phyloP scores from a whole-genome alignment of 2,113 vertebrate genomes.

The Corythornis cristatus region DNA sequence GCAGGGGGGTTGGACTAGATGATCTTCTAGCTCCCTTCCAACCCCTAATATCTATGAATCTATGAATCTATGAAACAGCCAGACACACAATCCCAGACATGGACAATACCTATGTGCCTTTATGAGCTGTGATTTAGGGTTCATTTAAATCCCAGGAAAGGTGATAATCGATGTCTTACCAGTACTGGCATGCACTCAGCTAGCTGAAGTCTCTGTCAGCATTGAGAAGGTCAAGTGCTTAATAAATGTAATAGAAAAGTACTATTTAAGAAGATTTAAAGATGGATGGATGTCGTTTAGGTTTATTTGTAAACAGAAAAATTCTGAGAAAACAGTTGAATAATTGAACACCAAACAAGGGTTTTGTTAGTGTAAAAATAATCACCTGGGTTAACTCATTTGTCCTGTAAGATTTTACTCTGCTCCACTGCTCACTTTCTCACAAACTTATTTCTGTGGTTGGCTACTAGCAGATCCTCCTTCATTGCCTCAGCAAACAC shows the following conservation, averaged over 20 bases:
- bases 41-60: no score
- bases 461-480: background rate
- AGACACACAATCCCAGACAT: background rate
- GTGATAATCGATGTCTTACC: background rate
- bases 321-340: background rate
- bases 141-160: background rate
- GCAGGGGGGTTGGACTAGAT: no score
- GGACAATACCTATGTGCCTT: fast-evolving
- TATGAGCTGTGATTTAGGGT: background rate
- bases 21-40: no score
- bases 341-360: background rate
- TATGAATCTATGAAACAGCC: no score
- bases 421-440: background rate
- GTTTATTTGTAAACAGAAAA: background rate
- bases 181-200: background rate
- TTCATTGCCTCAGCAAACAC: background rate
- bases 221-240: background rate
- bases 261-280: background rate
- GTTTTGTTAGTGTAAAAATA: background rate
- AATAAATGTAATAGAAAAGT: background rate
- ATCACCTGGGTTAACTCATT: background rate
- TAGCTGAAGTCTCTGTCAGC: background rate
- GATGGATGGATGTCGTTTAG: background rate
- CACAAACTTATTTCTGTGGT: background rate
- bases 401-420: background rate